phyloP scores from a whole-genome alignment of 1,140 invertebrate genomes.

The Dendrolimus kikuchii region DNA sequence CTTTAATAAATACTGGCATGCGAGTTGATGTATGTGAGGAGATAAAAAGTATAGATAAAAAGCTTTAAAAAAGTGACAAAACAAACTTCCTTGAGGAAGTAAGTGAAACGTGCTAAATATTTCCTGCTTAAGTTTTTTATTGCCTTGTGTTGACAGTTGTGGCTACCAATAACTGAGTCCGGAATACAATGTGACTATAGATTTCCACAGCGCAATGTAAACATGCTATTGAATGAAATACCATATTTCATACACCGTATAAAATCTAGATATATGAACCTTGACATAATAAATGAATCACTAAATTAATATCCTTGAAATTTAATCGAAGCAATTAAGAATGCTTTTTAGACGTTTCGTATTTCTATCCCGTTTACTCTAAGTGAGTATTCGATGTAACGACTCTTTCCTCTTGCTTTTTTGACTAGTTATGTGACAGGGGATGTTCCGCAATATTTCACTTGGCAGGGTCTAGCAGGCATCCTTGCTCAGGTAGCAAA shows the following conservation, averaged over 20 bases:
- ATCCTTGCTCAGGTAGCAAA: slow-evolving; percentile 67
- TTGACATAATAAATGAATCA: slow-evolving; percentile 58
- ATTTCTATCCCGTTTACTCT: slow-evolving; percentile 24
- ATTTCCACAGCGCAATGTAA: slow-evolving; percentile 53
- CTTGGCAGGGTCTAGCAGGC: slow-evolving; percentile 46
- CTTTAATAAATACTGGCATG: too few relatives aligned
- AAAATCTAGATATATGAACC: slow-evolving; percentile 65
- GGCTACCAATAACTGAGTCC: slow-evolving; percentile 38
- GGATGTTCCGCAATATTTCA: slow-evolving; percentile 66
- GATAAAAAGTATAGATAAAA: not conserved
- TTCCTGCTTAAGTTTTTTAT: slow-evolving; percentile 60
- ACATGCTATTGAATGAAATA: slow-evolving; percentile 48
- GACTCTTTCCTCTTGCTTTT: slow-evolving; percentile 26
- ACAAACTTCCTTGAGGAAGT: slow-evolving; percentile 51
- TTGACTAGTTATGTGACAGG: slow-evolving; percentile 61
- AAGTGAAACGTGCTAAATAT: slow-evolving; percentile 30
- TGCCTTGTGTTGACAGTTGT: slow-evolving; percentile 51
- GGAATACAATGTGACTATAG: slow-evolving; percentile 40
- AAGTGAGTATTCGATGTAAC: slow-evolving; percentile 4
- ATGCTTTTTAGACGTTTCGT: slow-evolving; percentile 33
- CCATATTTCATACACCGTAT: slow-evolving; percentile 47
- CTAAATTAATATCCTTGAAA: slow-evolving; percentile 70
- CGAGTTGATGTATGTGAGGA: too few relatives aligned
- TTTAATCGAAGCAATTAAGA: slow-evolving; percentile 66
- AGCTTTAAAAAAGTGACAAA: slow-evolving; percentile 21